Base-by-base conservation (phyloP, 2,888 invertebrate species). In the Beris chalybata region DNA sequence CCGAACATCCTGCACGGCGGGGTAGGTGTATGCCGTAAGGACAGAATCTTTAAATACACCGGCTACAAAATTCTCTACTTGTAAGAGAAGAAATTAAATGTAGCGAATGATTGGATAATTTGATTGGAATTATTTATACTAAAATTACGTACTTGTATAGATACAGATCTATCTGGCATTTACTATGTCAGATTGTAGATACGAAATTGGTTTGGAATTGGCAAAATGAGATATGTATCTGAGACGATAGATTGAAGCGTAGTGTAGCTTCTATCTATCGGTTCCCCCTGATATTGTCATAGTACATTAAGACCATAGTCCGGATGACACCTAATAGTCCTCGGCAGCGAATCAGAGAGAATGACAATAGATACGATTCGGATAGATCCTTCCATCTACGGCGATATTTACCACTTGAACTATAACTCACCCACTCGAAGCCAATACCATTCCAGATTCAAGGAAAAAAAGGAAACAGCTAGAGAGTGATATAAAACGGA, bases 51-150 rank as follows among this genome's bases (percentile, higher is more conserved):
- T 38, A 38, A 9, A 38, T 38, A 38, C 38, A 38, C 38, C 22
- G 9, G 38, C 38, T 38, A 9, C 9, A 38, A 5, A 7, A 38
- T 38, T 38, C 7, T 9, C 38, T 38, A 38, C 38, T 38, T 38
- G 32, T 30, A 65, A 68, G 59, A 66, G 69, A 65, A 69, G 67
- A 71, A 75, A 74, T 72, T 74, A 74, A 75, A 75, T 74, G 74
- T 75, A 75, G 72, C 74, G 74, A 73, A 74, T 74, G 73, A 74
- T 74, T 75, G 73, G 74, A 72, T 74, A 74, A 75, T 74, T 74
- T 73, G 74, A 74, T 72, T 71, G 72, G 70, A 71, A 71, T 71
- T 71, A 71, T 70, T 71, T 70, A 70, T 69, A 70, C 65, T 66
- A 53, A 69, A 69, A 69, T 69, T 66, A 53, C 58, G 50, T 47